Conservation (phyloP, 2,797 vertebrate species). For the Cuniculus paca region DNA sequence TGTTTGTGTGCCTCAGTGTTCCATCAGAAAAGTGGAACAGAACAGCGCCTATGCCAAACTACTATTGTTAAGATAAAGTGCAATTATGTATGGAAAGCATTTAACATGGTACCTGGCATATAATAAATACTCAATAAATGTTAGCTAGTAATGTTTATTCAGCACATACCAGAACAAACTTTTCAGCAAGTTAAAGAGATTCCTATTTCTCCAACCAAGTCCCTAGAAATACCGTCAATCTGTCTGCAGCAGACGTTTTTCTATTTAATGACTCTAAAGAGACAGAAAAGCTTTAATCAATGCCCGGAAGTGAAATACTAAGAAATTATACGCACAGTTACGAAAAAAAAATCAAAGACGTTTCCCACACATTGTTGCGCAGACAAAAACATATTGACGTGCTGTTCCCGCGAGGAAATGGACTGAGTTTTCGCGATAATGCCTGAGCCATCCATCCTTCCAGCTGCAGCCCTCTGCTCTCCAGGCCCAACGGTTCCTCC, state of each 20-base stretch:
- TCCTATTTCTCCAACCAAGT: conserved; percentile 70
- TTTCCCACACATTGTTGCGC: conserved; percentile 84
- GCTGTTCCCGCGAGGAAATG: conserved; percentile 75
- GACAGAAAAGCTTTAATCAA: conserved; percentile 88
- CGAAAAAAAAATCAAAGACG: conserved; percentile 84
- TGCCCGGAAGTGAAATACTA: conserved; percentile 83
- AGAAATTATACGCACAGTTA: conserved; percentile 83
- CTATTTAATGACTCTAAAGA: conserved; percentile 85
- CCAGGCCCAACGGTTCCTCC: neutral
- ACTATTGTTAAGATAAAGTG: conserved; percentile 33
- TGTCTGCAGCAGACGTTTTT: conserved; percentile 83
- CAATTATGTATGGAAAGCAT: neutral
- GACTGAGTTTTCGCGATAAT: conserved; percentile 1
- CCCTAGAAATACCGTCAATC: conserved; percentile 83
- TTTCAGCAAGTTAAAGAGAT: conserved; percentile 65
- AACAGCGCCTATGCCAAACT: neutral
- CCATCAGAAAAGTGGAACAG: neutral
- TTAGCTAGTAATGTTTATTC: conserved; percentile 35
- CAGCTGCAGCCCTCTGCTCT: neutral
- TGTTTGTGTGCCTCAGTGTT: neutral
- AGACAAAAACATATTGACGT: conserved; percentile 87
- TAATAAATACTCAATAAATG: conserved; percentile 59
- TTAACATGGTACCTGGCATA: neutral
- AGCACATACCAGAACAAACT: conserved; percentile 68
- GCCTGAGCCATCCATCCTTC: conserved; percentile 32